These are phyloP conservation scores for Drosophila lacertosa DNA, from an alignment of 1,140 invertebrate genomes.

Conservation along the genomic window DNA sequence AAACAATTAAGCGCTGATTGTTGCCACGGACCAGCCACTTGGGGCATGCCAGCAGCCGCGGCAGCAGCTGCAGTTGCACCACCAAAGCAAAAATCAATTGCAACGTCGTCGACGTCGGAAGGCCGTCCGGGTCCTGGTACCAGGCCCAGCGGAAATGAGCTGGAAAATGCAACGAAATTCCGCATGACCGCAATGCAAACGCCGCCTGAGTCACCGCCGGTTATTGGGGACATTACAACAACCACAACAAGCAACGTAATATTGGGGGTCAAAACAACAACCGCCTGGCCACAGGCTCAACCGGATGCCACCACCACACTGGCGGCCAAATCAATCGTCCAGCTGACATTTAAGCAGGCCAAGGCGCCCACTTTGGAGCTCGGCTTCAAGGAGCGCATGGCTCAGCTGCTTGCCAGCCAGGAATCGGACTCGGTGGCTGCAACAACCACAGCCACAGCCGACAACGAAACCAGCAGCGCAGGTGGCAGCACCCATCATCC, in stretches of 20 bases:
- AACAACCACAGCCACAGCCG: constrained; percentile 14
- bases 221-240: constrained; percentile 66
- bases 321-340: constrained; percentile 49
- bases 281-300: constrained; percentile 15
- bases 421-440: constrained; percentile 6
- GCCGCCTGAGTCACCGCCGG: constrained; percentile 8
- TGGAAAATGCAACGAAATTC: constrained; percentile 71
- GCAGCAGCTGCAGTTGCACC: constrained; percentile 9
- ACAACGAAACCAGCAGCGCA: constrained; percentile 18
- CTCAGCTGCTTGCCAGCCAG: constrained; percentile 48
- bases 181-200: constrained; percentile 55
- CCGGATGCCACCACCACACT: constrained; percentile 42
- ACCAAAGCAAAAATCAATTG: constrained; percentile 47
- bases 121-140: background rate
- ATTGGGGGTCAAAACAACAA: no score
- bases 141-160: constrained; percentile 63
- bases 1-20: constrained; percentile 67
- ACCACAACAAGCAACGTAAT: no score
- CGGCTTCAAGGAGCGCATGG: constrained; percentile 57
- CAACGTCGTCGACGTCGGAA: background rate
- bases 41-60: constrained; percentile 33
- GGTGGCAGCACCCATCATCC: constrained; percentile 64
- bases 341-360: constrained; percentile 42
- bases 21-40: constrained; percentile 32
- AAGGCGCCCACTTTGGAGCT: constrained; percentile 53